Conservation (phyloP, 2,113 vertebrate species). For the Etheostoma spectabile region DNA sequence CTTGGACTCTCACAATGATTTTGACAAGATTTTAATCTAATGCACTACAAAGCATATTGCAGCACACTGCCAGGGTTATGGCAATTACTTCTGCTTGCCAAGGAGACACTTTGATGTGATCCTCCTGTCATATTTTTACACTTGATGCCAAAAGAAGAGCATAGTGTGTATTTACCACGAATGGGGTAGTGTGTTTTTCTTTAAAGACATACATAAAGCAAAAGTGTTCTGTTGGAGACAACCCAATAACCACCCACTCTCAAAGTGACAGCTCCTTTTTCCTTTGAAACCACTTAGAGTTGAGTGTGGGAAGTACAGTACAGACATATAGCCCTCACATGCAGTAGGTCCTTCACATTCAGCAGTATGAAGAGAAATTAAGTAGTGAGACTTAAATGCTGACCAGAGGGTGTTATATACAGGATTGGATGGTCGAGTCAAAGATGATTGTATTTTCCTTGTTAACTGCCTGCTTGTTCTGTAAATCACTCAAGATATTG, state of each 20-base stretch:
- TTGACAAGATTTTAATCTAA: background rate
- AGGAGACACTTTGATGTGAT: background rate
- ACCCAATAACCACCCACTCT: constrained; percentile 45
- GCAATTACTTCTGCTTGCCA: background rate
- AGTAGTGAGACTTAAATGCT: background rate
- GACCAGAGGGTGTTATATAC: background rate
- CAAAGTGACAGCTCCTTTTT: constrained; percentile 50
- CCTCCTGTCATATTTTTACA: background rate
- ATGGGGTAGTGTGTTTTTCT: background rate
- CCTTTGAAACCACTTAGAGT: constrained; percentile 27
- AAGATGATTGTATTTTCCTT: background rate
- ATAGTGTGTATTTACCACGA: background rate
- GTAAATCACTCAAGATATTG: constrained; percentile 3
- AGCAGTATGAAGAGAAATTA: background rate
- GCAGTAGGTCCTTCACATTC: constrained; percentile 3
- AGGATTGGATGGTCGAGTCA: background rate
- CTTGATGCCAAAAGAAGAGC: background rate
- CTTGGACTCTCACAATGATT: background rate
- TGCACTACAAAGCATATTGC: background rate
- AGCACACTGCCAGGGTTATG: background rate
- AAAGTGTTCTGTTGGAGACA: constrained; percentile 24
- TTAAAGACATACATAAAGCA: constrained; percentile 5
- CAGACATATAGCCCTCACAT: constrained; percentile 21
- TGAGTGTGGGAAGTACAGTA: constrained; percentile 49
- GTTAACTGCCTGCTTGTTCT: background rate